Evolutionary conservation across 2,797 vertebrate species (phyloP).

Genomic region (Amblyopsis hoosieri): DNA sequence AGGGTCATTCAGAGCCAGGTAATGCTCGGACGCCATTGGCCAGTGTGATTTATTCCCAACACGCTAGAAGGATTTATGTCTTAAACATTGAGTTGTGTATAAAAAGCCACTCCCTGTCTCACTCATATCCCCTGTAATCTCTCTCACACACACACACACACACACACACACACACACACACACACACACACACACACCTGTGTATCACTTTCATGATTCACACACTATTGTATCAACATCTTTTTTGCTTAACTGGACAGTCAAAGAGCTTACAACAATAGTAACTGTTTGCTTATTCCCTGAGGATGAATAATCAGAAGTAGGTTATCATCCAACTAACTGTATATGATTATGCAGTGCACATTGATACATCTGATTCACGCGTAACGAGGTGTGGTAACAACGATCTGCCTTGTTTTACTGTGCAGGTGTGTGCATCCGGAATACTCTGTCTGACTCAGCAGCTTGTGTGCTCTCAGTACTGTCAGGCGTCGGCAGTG

Average conservation of each 20-base stretch:
- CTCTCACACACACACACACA: not conserved
- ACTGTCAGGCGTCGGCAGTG: not conserved
- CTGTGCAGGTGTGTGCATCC: not conserved
- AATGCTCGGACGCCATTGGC: not conserved
- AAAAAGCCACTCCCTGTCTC: slow-evolving; percentile 45
- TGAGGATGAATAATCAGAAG: too few relatives aligned
- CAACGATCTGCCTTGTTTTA: too few relatives aligned
- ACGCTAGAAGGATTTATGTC: not conserved
- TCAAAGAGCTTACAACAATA: too few relatives aligned
- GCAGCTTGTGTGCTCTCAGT: not conserved
- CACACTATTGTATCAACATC: slow-evolving; percentile 18
- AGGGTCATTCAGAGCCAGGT: not conserved
- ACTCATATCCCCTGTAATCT: slow-evolving; percentile 58
- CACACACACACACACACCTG: slow-evolving; percentile 33
- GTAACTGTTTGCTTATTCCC: too few relatives aligned
- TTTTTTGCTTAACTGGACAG: not conserved
- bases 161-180: slow-evolving; percentile 55
- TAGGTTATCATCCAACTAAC: too few relatives aligned
- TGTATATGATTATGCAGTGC: not conserved
- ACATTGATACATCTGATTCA: not conserved
- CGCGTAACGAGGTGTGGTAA: too few relatives aligned
- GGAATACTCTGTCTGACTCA: slow-evolving; percentile 5
- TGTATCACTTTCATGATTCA: slow-evolving; percentile 45
- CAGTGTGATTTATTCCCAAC: not conserved
- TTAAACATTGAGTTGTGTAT: not conserved